Percentiles rank a stretch among this genome's conserved stretches.
Evolutionary conservation across 92 coral and sea anemone species (phyloP).

Genomic region (Parazoanthus darwini): DNA sequence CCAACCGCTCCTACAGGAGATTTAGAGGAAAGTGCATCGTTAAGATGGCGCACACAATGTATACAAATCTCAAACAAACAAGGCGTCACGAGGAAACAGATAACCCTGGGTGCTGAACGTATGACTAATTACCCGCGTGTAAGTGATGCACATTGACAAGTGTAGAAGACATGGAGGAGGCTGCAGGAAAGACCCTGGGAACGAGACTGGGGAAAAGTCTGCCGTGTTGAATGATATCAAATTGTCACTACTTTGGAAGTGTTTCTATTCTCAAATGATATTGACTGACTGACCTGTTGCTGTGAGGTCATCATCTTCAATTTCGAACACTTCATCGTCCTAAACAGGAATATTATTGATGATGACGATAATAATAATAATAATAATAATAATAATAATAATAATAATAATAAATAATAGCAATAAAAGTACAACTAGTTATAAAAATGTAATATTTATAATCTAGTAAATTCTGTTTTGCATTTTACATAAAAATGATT

Average conservation of each 20-base stretch:
- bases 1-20: slow-evolving; percentile 84
- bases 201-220: background rate
- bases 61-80: background rate
- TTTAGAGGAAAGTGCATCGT: background rate
- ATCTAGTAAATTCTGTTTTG: too few species aligned
- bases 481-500: background rate
- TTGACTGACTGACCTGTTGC: slow-evolving; percentile 76
- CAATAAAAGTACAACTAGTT: background rate
- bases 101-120: background rate
- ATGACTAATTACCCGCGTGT: background rate
- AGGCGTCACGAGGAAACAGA: background rate
- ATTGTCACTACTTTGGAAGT: background rate
- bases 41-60: background rate
- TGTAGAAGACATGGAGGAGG: background rate
- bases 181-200: background rate
- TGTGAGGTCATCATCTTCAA: slow-evolving; percentile 88
- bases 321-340: slow-evolving; percentile 85
- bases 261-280: background rate
- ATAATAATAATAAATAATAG: background rate
- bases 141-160: background rate
- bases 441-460: too few species aligned
- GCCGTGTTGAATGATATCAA: background rate
- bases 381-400: background rate
- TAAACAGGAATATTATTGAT: slow-evolving; percentile 2
- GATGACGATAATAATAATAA: background rate